These are phyloP conservation scores for Atopsyche davidsoni DNA, from an alignment of 1,140 invertebrate species.

Conservation along the genomic window DNA sequence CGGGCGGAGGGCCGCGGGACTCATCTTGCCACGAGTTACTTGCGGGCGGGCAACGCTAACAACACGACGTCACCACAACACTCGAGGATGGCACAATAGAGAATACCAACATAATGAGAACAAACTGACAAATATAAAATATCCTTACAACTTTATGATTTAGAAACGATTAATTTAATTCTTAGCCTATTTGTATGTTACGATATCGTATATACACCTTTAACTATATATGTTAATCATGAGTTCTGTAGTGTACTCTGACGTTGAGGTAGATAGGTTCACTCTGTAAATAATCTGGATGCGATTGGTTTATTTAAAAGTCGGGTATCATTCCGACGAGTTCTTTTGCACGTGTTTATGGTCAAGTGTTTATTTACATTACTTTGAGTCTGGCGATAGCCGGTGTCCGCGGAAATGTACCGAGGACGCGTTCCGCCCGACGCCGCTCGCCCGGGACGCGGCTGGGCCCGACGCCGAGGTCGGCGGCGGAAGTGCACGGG, in stretches of 20 bases:
- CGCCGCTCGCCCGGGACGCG: no score
- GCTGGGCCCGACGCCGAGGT: no score
- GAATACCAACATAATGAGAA: not conserved
- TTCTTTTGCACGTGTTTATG: slow-evolving; percentile 2
- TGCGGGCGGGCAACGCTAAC: no score
- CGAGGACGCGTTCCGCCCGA: no score
- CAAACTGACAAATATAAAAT: not conserved
- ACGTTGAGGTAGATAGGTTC: slow-evolving; percentile 19
- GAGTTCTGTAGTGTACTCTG: not conserved
- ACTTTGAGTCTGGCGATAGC: no score
- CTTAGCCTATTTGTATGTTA: slow-evolving; percentile 6
- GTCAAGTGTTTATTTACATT: no score
- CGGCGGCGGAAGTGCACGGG: no score
- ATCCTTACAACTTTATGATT: not conserved
- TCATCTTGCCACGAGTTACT: slow-evolving; percentile 2
- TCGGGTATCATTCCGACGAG: no score
- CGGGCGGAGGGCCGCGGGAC: not conserved
- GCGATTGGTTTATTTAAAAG: no score
- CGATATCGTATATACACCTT: slow-evolving; percentile 28
- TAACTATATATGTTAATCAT: not conserved
- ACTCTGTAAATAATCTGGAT: slow-evolving; percentile 5
- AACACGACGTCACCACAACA: not conserved
- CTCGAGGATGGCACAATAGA: not conserved
- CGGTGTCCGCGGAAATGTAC: no score
- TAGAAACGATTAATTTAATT: not conserved